Evolutionary conservation across 1,140 invertebrate genomes (phyloP).

Genomic region (Zophobas morio): DNA sequence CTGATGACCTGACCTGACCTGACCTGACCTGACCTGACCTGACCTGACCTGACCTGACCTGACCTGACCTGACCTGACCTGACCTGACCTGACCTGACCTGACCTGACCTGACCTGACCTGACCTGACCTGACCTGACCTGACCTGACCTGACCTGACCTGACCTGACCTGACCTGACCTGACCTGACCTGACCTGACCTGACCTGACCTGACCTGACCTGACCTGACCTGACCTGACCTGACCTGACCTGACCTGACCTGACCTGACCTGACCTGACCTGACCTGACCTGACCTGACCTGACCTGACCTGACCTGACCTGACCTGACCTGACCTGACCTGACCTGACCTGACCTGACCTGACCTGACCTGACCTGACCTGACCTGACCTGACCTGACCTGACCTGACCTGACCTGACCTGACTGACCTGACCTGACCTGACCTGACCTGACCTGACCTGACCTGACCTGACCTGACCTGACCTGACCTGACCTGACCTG

Average conservation of each 20-base stretch:
- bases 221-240: too few relatives aligned
- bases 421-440: conserved; percentile 48
- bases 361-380: too few relatives aligned
- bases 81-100: conserved; percentile 37
- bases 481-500: conserved; percentile 53
- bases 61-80: conserved; percentile 45
- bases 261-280: too few relatives aligned
- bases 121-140: conserved; percentile 42
- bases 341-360: too few relatives aligned
- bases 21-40: too few relatives aligned
- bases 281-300: conserved; percentile 1
- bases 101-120: conserved; percentile 51
- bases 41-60: too few relatives aligned
- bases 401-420: too few relatives aligned
- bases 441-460: conserved; percentile 50
- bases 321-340: conserved; percentile 48
- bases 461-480: conserved; percentile 54
- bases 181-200: conserved; percentile 50
- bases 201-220: too few relatives aligned
- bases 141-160: conserved; percentile 9
- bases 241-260: too few relatives aligned
- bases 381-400: too few relatives aligned
- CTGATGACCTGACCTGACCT: too few relatives aligned
- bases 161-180: conserved; percentile 50
- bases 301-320: conserved; percentile 52